Base-by-base conservation (phyloP, 2,797 vertebrate species). In the Eulemur albifrons region DNA sequence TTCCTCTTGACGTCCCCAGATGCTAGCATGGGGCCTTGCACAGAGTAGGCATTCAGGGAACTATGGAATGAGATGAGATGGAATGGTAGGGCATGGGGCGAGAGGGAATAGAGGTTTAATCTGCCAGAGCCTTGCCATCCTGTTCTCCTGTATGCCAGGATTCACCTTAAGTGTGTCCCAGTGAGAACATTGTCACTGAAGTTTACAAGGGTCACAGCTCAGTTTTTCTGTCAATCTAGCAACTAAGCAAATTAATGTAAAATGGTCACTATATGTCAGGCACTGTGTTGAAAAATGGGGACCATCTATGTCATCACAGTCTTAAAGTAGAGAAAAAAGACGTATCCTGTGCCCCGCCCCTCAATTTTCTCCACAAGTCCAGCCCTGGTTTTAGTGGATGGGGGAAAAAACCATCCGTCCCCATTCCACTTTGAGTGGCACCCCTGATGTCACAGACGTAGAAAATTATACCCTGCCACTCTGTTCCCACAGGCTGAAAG, bases 401-500 rank as follows among this genome's bases (percentile, higher is more conserved):
- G 3, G 20, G 14, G 4, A 10, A 21, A 61, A 17, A 0, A 45
- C 1, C 23, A 6, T 32, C 23, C 12, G 32, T 5, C 27, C n/a
- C 32, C 54, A 23, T 2, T 8, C 20, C 59, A 35, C 65, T 85
- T 59, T 48, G 23, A 50, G 20, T 2, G 32, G 50, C n/a, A 30
- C 1, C 32, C 5, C 52, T 40, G 1, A 35, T 27, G 25, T 23
- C 70, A 45, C 17, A 69, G 30, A 79, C 76, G 35, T 1, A 20
- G 48, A 67, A 15, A 12, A 18, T 65, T 63, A 21, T 8, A 6
- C 21, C 10, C 81, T 75, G 54, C 32, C 38, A 11, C 38, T 52
- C 72, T 81, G 59, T 76, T 69, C 20, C 52, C 77, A 35, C 27
- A 75, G 75, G 75, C 5, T 21, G 45, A 70, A 87, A 25, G 70